Evolutionary conservation across 1,140 invertebrate species (phyloP).

Genomic region (Aporrectodea caliginosa): DNA sequence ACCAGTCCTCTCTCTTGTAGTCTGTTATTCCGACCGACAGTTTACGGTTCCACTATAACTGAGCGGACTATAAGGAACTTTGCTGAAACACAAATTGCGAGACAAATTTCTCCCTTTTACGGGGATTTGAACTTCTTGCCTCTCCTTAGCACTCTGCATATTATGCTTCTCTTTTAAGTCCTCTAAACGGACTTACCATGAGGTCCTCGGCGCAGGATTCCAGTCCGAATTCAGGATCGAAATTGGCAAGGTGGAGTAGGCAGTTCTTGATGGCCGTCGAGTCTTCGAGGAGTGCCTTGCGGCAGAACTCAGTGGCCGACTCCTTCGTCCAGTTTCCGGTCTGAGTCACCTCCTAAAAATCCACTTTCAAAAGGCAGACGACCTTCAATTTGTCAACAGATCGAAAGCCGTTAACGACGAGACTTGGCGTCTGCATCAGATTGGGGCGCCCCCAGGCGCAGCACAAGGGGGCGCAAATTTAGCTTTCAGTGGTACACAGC

Average conservation of each 20-base stretch:
- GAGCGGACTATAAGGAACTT: not conserved
- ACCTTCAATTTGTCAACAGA: not conserved
- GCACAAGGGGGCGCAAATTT: not conserved
- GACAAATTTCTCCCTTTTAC: too few species aligned
- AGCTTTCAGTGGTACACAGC: not conserved
- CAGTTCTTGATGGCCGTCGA: not conserved
- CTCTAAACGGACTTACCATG: not conserved
- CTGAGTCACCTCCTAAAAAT: not conserved
- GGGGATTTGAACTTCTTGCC: too few species aligned
- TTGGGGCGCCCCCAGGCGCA: not conserved
- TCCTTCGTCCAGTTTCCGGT: not conserved
- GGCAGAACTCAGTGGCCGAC: not conserved
- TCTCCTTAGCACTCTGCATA: too few species aligned
- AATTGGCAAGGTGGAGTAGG: not conserved
- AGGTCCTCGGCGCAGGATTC: not conserved
- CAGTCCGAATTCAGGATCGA: not conserved
- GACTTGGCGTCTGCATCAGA: not conserved
- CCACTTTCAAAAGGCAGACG: not conserved
- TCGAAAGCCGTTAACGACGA: not conserved
- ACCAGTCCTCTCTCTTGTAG: too few species aligned
- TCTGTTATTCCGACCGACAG: too few species aligned
- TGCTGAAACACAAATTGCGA: not conserved
- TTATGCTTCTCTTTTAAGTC: not conserved
- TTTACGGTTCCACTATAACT: too few species aligned
- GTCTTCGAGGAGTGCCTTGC: not conserved